Percentiles rank a stretch among this genome's conserved stretches.
Conservation (phyloP, 1,140 invertebrate genomes). For the Brachionus paranguensis region DNA sequence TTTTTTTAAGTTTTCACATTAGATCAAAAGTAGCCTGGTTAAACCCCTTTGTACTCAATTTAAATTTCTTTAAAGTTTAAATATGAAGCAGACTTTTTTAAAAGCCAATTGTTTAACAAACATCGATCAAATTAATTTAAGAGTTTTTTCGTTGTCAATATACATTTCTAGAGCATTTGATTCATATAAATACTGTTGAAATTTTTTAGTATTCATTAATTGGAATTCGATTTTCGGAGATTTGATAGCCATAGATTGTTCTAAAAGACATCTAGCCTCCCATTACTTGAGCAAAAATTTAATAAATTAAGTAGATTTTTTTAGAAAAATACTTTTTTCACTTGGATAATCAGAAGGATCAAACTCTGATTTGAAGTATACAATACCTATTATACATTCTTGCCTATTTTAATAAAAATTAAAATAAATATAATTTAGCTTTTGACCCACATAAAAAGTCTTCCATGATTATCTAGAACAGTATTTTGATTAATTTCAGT, state of each 20-base stretch:
- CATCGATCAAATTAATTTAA: neutral
- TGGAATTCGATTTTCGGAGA: constrained; percentile 11
- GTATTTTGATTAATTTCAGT: neutral
- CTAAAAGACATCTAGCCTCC: neutral
- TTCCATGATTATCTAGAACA: neutral
- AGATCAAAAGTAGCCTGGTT: neutral
- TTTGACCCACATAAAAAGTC: constrained; percentile 17
- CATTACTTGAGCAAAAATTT: neutral
- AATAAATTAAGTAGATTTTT: neutral
- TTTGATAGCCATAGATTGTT: constrained; percentile 11
- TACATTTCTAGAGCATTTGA: neutral
- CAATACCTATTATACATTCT: neutral
- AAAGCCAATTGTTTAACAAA: neutral
- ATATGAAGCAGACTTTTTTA: neutral
- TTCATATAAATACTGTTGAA: constrained; percentile 29
- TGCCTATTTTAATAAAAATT: neutral
- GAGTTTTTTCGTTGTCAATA: neutral
- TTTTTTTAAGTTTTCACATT: neutral
- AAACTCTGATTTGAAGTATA: neutral
- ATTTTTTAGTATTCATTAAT: constrained; percentile 10
- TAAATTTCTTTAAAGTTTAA: neutral
- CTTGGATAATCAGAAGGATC: neutral
- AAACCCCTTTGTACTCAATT: neutral
- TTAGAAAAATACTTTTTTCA: neutral
- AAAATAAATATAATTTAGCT: neutral